These are phyloP conservation scores for Pempheris klunzingeri DNA, from an alignment of 2,797 vertebrate species.

Conservation along the genomic window DNA sequence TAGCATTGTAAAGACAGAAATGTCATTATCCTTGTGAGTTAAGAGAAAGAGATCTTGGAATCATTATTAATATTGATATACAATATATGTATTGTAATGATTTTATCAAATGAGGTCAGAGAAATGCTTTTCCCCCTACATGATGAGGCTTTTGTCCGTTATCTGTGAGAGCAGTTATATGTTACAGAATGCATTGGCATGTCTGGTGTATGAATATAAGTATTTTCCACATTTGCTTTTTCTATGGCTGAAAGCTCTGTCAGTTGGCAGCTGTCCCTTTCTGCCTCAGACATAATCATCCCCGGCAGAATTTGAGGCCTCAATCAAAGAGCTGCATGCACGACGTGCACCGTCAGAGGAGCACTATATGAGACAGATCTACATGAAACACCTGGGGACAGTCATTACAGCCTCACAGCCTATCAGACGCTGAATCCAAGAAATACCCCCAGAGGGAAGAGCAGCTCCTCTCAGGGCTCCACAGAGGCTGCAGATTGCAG, in stretches of 20 bases:
- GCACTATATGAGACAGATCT: conserved; percentile 57
- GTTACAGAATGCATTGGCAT: conserved; percentile 1
- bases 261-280: conserved; percentile 69
- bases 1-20: conserved; percentile 17
- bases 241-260: conserved; percentile 60
- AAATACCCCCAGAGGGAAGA: conserved; percentile 40
- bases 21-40: neutral
- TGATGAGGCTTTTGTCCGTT: conserved; percentile 7
- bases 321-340: conserved; percentile 60
- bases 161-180: neutral
- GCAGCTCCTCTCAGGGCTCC: neutral
- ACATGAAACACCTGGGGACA: conserved; percentile 71
- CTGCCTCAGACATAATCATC: conserved; percentile 60
- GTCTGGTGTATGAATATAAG: neutral
- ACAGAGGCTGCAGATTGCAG: conserved; percentile 35
- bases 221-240: conserved; percentile 56
- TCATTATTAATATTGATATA: too few species aligned
- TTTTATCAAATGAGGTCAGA: conserved; percentile 16
- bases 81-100: too few species aligned
- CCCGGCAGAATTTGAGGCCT: conserved; percentile 58
- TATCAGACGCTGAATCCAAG: conserved; percentile 34
- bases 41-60: too few species aligned
- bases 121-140: neutral
- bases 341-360: conserved; percentile 36
- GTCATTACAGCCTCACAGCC: conserved; percentile 47